These are phyloP conservation scores for Perca schrenkii DNA, from an alignment of 2,113 vertebrate genomes.

Conservation along the genomic window DNA sequence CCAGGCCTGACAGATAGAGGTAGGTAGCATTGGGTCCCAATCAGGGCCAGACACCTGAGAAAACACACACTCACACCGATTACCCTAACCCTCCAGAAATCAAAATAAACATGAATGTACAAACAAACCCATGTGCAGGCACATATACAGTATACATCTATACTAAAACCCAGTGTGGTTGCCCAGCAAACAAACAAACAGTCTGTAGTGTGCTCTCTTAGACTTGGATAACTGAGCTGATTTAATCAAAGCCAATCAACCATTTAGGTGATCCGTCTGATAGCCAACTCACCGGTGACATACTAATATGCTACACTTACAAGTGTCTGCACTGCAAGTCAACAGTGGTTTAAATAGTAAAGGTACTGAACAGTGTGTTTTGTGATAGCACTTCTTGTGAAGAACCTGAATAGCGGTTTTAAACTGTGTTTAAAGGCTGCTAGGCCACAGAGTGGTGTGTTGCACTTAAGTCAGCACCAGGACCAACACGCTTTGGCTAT, in stretches of 20 bases:
- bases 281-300: constrained; percentile 18
- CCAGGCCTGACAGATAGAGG: constrained; percentile 78
- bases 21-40: constrained; percentile 73
- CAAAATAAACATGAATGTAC: constrained; percentile 26
- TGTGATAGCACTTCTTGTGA: constrained; percentile 60
- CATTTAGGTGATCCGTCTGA: constrained; percentile 11
- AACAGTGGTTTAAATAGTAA: constrained; percentile 11
- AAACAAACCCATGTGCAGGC: constrained; percentile 51
- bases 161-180: constrained; percentile 28
- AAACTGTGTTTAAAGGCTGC: constrained; percentile 40
- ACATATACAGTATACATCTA: constrained; percentile 22
- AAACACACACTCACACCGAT: constrained; percentile 58
- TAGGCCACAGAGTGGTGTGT: constrained; percentile 38
- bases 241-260: constrained; percentile 45
- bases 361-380: constrained; percentile 29
- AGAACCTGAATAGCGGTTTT: constrained; percentile 56
- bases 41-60: constrained; percentile 78
- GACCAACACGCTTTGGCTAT: constrained; percentile 43
- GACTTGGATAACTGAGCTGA: constrained; percentile 13
- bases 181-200: constrained; percentile 2
- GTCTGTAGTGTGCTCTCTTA: constrained; percentile 16
- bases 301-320: constrained; percentile 32
- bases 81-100: constrained; percentile 71
- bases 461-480: constrained; percentile 59
- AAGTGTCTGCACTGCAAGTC: constrained; percentile 25